Evolutionary conservation across 2,888 invertebrate species (phyloP), one percentile per base, ranked within the genome.

Genomic region (Malacosoma neustria): DNA sequence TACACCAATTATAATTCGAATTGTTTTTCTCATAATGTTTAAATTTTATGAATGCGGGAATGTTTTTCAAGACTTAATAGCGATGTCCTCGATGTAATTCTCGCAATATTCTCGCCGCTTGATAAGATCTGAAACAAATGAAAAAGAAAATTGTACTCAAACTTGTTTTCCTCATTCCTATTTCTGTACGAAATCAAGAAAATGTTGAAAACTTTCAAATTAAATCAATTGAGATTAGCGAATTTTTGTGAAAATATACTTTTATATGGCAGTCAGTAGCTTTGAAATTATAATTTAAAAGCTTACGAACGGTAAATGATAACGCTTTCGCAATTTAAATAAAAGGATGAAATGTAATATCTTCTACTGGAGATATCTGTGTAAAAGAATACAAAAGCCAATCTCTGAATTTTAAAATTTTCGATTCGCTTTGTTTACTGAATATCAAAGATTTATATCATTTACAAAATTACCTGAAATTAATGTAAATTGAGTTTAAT

Each of bases 1-100:
- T 49, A 49, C 45, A 39, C 50, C 44, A 42, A 39, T 34, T 49
- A 37, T 41, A 36, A 47, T 37, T 44, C 36, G 36, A 45, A 40
- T 38, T 44, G 41, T 50, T 36, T 50, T 45, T 54, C 46, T 63
- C 69, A 70, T 66, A 61, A 55, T 69, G 64, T 60, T 49, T 42
- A 45, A 34, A 37, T 39, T 22, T 22, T 22, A 7, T 9, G 2
- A 2, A 22, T 22, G 9, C 9, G 3, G 4, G 6, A 7, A 22
- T 22, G 22, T 2, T 22, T 5, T 41, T 6, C 34, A 14, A 13
- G 14, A 36, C 33, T 43, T 30, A 33, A 39, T 35, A 38, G 5
- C 11, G 29, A 22, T 32, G 36, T 2, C 39, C 32, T 39, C 39
- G n/a, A 41, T 40, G 14, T 29, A 31, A 32, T 30, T 13, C 38